A percentile compares a stretch with the other conserved stretches of the same genome.
Conservation (phyloP, 2,113 vertebrate species). For the Cygnus buccinator region DNA sequence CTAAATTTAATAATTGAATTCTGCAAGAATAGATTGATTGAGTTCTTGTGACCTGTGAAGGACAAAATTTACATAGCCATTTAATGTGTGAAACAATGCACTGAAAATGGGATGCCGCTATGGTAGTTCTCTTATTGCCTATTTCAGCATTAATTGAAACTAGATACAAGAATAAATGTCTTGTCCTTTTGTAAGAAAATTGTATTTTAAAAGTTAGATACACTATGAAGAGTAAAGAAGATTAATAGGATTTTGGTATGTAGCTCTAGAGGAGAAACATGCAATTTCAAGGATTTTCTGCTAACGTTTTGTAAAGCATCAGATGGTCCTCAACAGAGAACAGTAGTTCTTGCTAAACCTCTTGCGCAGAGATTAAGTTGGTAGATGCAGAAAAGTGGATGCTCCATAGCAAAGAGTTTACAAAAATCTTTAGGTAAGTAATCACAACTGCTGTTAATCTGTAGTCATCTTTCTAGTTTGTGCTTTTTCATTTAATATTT, state of each 20-base stretch:
- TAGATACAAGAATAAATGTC: not conserved
- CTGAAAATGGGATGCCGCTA: not conserved
- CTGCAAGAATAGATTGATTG: not conserved
- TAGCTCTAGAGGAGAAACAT: not conserved
- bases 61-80: not conserved
- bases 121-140: not conserved
- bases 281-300: conserved; percentile 1
- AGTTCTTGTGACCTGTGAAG: not conserved
- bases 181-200: not conserved
- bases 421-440: not conserved
- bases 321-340: not conserved
- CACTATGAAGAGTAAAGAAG: not conserved
- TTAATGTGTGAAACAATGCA: not conserved
- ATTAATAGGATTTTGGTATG: not conserved
- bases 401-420: not conserved
- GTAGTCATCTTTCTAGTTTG: not conserved
- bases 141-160: conserved; percentile 4
- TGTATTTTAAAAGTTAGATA: not conserved
- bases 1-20: not conserved
- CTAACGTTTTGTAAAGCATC: not conserved
- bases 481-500: not conserved
- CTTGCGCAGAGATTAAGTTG: not conserved
- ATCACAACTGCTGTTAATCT: not conserved
- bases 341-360: not conserved
- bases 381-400: not conserved